phyloP scores from a whole-genome alignment of 1,140 invertebrate genomes.

The Leptinotarsa lineolata region DNA sequence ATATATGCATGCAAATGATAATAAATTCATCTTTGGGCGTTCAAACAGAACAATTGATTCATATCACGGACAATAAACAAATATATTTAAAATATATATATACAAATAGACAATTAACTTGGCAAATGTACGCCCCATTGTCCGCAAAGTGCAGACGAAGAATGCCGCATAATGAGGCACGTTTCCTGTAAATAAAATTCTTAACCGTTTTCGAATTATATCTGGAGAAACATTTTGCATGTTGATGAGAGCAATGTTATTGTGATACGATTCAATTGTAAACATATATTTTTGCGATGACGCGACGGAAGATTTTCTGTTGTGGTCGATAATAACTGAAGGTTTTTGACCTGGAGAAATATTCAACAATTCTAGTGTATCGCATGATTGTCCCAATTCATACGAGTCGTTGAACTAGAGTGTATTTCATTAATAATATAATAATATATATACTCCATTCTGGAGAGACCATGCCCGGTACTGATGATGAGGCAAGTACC shows the following conservation, averaged over 20 bases:
- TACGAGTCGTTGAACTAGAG: too few species aligned
- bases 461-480: too few species aligned
- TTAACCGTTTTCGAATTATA: constrained; percentile 1
- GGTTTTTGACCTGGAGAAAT: neutral
- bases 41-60: neutral
- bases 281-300: constrained; percentile 3
- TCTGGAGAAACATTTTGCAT: constrained; percentile 5
- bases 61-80: constrained; percentile 4
- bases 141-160: neutral
- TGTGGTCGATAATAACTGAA: neutral
- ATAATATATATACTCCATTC: neutral
- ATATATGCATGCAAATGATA: constrained; percentile 1
- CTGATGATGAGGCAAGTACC: too few species aligned
- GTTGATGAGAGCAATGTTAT: neutral
- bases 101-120: neutral
- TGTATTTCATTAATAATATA: neutral
- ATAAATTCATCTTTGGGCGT: neutral
- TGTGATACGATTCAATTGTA: neutral
- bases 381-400: too few species aligned
- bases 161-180: neutral
- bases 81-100: constrained; percentile 5
- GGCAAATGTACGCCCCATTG: neutral
- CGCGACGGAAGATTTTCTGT: constrained; percentile 1
- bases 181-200: constrained; percentile 7
- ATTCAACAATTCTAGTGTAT: too few species aligned